Evolutionary conservation across 1,140 invertebrate genomes (phyloP), one percentile per base, ranked within the genome.

Genomic region (Psix sp.): DNA sequence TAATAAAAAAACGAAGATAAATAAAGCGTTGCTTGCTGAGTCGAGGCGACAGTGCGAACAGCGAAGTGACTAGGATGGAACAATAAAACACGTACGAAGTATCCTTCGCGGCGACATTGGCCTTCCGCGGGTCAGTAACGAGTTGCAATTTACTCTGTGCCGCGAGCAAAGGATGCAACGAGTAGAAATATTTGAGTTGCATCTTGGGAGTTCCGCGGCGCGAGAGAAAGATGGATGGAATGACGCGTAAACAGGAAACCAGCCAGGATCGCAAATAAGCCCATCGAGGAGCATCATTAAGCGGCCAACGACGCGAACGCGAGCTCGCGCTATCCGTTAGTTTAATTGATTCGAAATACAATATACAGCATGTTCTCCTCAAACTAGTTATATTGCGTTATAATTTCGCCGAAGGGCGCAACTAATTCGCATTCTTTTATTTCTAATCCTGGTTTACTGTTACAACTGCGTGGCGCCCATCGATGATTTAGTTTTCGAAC

Each of bases 221-320:
- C 72, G 59, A 54, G 73, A 65, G 73, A 71, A 45, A 48, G 48
- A 62, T 39, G 56, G 52, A 54, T 52, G 51, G 62, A 48, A 76
- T 49, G 48, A 59, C 54, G 56, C 75, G 68, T 77, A 79, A 83
- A 80, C 76, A 77, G 76, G 76, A 78, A 78, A 70, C 43, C 18
- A 31, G 71, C 52, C 43, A 33, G 54, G 74, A 71, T 80, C 77
- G 79, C 79, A 81, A 80, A 82, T 81, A 80, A 77, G 74, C 57
- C 56, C 46, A 81, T 73, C 77, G 76, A 38, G 70, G 49, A 49
- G 56, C 54, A 79, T 82, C 80, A 74, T 82, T 82, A 80, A 81
- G 75, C 80, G 80, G 78, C 46, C 75, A 79, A 79, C 75, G 75
- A 77, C 77, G 76, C 26, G 70, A 63, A 42, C 62, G 54, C 62